Evolutionary conservation across 2,888 invertebrate genomes (phyloP), one percentile per base, ranked within the genome.

Genomic region (Thelaira solivaga): DNA sequence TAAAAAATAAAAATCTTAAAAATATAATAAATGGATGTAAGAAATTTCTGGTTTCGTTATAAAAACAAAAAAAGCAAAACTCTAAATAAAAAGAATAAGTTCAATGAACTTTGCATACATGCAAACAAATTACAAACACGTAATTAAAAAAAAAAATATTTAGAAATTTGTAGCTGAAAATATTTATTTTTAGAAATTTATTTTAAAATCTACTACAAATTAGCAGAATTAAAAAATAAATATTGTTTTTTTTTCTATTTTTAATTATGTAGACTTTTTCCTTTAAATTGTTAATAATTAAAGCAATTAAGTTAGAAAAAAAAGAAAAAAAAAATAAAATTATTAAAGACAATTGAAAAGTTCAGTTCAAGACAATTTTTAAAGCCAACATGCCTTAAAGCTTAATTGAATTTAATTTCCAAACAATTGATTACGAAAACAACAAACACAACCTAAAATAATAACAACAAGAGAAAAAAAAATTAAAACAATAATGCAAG

Each of bases 381-480:
- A 34, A 67, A 51, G 26, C 57, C 31, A 59, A 55, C 11, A 55
- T 64, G 69, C 31, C 59, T 72, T 75, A 72, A 74, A 68, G 76
- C 68, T 80, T 81, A 81, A 81, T 81, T 81, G 75, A 80, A 77
- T 81, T 81, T 81, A 79, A 80, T 81, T 80, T 62, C 65, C 76
- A 81, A 79, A 76, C 74, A 75, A 81, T 79, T 76, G 79, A 65
- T 78, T 78, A 74, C 59, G 41, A 74, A 55, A 75, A 75, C 3
- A 24, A 61, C 31, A 61, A 59, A 24, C 4, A 67, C 10, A 67
- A 55, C 8, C 34, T 55, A 18, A 55, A 36, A 20, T 53, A 29
- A 31, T 22, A 20, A 34, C 16, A 26, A 0, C 22, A 47, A 13
- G 11, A 43, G 16, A 43, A 61, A 16, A 6, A 45, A 41, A 65